Conservation (phyloP, 2,888 invertebrate species). For the Leistus spinibarbis region DNA sequence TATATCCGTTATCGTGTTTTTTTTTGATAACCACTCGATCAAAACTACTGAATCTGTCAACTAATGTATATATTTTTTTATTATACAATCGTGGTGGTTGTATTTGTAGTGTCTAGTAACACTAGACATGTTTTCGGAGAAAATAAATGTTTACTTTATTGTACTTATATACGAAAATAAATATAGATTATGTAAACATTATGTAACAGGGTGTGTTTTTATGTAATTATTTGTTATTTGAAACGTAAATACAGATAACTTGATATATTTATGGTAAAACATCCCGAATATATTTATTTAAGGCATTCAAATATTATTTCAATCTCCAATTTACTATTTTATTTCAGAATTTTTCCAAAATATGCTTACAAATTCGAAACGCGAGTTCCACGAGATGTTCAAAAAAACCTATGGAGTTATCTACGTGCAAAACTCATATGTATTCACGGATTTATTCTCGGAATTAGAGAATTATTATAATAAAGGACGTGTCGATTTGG, state of each 20-base stretch:
- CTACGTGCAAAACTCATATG: constrained; percentile 91
- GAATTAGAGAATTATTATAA: constrained; percentile 90
- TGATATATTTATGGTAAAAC: background rate
- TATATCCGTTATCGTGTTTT: background rate
- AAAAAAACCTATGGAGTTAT: constrained; percentile 92
- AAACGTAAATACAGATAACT: no score
- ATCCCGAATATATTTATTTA: no score
- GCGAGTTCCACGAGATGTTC: constrained; percentile 94
- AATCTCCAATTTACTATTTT: constrained; percentile 15
- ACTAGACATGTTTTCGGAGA: background rate
- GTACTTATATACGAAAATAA: background rate
- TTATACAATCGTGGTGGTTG: background rate
- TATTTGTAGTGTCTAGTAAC: background rate
- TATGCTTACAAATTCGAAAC: constrained; percentile 79
- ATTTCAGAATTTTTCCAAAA: constrained; percentile 86
- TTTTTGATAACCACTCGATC: background rate
- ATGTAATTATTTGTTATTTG: background rate
- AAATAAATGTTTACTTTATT: background rate
- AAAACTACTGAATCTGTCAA: background rate
- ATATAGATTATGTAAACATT: background rate
- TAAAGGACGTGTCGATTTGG: constrained; percentile 81
- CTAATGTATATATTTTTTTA: background rate
- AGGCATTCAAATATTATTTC: no score
- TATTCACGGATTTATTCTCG: constrained; percentile 89
- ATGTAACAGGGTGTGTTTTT: background rate